These are phyloP conservation scores for Galerucella calmariensis DNA, from an alignment of 2,888 invertebrate species.

Conservation along the genomic window DNA sequence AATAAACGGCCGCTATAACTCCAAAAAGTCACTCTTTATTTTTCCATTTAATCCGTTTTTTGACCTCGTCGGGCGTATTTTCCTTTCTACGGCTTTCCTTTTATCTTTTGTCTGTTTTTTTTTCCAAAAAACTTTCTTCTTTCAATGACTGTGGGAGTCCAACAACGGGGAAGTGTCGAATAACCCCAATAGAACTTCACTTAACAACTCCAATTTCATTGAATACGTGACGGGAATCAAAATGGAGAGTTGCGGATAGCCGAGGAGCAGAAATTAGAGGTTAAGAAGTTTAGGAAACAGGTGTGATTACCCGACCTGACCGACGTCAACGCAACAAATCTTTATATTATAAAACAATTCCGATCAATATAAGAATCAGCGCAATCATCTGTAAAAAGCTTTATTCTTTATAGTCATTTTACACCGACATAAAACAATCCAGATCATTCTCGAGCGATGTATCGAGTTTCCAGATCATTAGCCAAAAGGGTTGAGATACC, in stretches of 20 bases:
- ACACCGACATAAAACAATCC: conserved; percentile 15
- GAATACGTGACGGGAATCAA: conserved; percentile 56
- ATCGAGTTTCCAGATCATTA: conserved; percentile 44
- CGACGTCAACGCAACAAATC: not conserved
- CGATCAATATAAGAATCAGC: not conserved
- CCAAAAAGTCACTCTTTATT: conserved; percentile 24
- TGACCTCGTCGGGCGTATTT: conserved; percentile 11
- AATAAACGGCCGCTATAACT: conserved; percentile 31
- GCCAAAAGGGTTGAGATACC: conserved; percentile 26
- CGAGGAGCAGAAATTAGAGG: conserved; percentile 17
- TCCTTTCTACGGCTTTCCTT: not conserved
- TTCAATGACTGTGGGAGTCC: conserved; percentile 15
- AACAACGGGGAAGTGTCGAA: conserved; percentile 56
- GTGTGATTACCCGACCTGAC: not conserved
- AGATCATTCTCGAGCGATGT: conserved; percentile 31
- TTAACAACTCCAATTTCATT: conserved; percentile 63
- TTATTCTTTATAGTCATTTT: conserved; percentile 6
- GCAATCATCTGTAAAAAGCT: not conserved
- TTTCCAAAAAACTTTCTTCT: conserved; percentile 24
- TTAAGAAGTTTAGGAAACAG: conserved; percentile 9
- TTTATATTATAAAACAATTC: not conserved
- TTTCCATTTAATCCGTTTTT: conserved; percentile 31
- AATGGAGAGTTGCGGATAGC: conserved; percentile 1
- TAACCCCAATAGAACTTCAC: conserved; percentile 62
- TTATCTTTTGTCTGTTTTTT: conserved; percentile 8